Conservation (phyloP, 2,113 vertebrate genomes). For the Poeciliopsis prolifica region DNA sequence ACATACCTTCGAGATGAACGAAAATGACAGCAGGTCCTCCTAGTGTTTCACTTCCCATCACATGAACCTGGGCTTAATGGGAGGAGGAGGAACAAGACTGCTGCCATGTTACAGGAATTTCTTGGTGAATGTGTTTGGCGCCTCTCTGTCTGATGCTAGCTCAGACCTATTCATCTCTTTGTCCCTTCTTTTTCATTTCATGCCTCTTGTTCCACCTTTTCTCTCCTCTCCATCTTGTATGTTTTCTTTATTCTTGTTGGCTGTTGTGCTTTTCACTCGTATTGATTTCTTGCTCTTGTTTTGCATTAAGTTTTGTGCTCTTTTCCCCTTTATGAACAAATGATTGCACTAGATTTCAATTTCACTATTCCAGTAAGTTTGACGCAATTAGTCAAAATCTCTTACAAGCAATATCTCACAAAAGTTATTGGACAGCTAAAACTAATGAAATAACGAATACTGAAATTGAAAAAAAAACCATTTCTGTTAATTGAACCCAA, state of each 20-base stretch:
- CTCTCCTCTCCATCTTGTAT: background rate
- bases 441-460: too few species aligned
- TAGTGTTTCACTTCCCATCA: constrained; percentile 54
- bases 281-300: constrained; percentile 8
- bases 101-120: constrained; percentile 42
- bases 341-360: constrained; percentile 31
- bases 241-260: background rate
- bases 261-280: background rate
- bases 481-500: too few species aligned
- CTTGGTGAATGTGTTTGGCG: constrained; percentile 33
- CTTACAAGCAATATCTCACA: constrained; percentile 8
- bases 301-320: background rate
- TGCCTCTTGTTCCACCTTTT: background rate
- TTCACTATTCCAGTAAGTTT: constrained; percentile 29
- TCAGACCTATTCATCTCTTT: constrained; percentile 31
- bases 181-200: constrained; percentile 23
- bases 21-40: constrained; percentile 65
- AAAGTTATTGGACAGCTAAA: too few species aligned
- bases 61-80: constrained; percentile 52
- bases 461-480: too few species aligned
- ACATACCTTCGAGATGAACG: constrained; percentile 59
- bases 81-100: constrained; percentile 49
- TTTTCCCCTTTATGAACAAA: constrained; percentile 16
- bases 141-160: constrained; percentile 9
- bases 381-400: constrained; percentile 38